These are phyloP conservation scores for Ploceus nigricollis DNA, from an alignment of 2,113 vertebrate species.

Conservation along the genomic window DNA sequence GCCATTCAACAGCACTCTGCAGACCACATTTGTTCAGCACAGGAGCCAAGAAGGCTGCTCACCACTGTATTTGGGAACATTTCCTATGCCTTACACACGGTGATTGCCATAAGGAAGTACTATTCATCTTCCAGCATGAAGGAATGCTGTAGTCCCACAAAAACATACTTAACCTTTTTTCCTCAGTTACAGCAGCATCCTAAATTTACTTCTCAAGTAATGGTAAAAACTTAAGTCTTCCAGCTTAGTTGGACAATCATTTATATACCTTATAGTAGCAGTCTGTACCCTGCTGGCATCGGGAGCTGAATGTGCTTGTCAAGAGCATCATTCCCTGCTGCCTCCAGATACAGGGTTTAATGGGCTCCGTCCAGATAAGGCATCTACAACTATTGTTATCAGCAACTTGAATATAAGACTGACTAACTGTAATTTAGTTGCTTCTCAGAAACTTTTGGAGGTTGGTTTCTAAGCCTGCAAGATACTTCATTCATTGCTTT, in stretches of 20 bases:
- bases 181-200: not conserved
- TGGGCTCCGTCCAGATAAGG: not conserved
- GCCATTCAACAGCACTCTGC: fast-evolving
- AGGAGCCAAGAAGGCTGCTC: not conserved
- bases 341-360: not conserved
- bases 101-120: not conserved
- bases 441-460: not conserved
- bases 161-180: not conserved
- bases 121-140: not conserved
- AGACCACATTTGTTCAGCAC: fast-evolving
- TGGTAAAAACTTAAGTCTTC: not conserved
- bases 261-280: not conserved
- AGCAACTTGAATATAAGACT: not conserved
- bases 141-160: not conserved
- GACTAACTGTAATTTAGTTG: not conserved
- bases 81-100: not conserved
- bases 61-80: not conserved
- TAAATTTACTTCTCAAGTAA: not conserved
- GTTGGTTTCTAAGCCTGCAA: not conserved
- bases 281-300: not conserved
- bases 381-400: not conserved
- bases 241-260: not conserved
- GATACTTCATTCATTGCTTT: not conserved
- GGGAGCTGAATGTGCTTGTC: not conserved
- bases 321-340: not conserved